Conservation (phyloP, 2,113 vertebrate genomes). For the Pterophyllum scalare region DNA sequence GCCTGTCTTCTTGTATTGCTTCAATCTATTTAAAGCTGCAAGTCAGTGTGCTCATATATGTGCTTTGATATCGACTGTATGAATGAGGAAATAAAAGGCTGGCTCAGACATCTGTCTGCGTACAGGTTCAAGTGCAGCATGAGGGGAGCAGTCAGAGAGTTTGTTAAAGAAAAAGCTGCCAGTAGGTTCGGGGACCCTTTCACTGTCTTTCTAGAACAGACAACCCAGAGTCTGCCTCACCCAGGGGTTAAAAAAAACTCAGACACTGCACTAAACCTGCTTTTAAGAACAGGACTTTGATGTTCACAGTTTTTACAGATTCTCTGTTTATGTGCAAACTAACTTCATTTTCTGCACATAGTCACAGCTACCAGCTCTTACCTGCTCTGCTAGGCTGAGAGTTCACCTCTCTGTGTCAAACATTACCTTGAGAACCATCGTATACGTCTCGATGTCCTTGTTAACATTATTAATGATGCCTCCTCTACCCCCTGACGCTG, state of each 20-base stretch:
- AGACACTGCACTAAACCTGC: too few species aligned
- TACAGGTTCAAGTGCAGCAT: not conserved
- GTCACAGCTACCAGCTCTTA: not conserved
- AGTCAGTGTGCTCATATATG: too few species aligned
- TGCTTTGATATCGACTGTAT: too few species aligned
- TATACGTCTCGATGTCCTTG: conserved; percentile 38
- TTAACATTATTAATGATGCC: conserved; percentile 56
- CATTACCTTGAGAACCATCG: conserved; percentile 24
- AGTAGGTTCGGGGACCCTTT: not conserved
- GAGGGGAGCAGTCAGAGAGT: not conserved
- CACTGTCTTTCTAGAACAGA: not conserved
- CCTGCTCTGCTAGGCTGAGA: not conserved
- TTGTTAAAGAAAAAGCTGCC: too few species aligned
- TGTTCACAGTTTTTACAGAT: too few species aligned
- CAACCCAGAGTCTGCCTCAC: too few species aligned
- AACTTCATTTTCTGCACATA: not conserved
- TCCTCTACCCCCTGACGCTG: not conserved
- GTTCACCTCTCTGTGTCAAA: not conserved
- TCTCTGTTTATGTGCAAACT: not conserved
- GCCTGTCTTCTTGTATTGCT: too few species aligned
- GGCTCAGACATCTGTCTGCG: too few species aligned
- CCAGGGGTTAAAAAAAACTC: too few species aligned
- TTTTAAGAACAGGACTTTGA: too few species aligned
- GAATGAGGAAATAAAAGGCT: too few species aligned
- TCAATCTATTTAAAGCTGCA: too few species aligned